Conservation (phyloP, 2,888 invertebrate species). For the Caenorhabditis virilis region DNA sequence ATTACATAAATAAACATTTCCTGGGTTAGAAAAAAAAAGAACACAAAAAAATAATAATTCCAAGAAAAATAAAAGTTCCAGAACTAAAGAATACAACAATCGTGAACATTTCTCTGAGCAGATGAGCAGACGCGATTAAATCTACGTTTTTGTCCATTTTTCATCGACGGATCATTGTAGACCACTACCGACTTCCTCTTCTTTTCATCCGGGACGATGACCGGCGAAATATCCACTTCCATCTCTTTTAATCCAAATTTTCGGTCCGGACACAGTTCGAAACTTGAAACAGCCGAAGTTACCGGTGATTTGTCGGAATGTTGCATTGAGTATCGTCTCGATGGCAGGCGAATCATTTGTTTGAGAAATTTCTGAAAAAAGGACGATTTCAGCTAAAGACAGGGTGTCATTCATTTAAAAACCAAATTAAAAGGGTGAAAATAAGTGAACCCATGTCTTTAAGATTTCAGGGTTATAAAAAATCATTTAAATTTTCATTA, state of each 20-base stretch:
- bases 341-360: slow-evolving; percentile 37
- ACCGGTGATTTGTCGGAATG: too few relatives aligned
- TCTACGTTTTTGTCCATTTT: neutral
- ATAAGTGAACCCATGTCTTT: too few relatives aligned
- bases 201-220: too few relatives aligned
- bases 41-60: too few relatives aligned
- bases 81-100: neutral
- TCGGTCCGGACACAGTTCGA: slow-evolving; percentile 1
- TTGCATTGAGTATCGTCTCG: slow-evolving; percentile 33
- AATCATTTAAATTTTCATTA: neutral
- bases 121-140: neutral
- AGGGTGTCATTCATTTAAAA: too few relatives aligned
- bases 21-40: too few relatives aligned
- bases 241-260: neutral
- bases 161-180: neutral
- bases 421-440: too few relatives aligned
- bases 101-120: neutral
- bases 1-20: too few relatives aligned
- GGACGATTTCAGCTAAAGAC: too few relatives aligned
- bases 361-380: slow-evolving; percentile 34
- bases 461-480: too few relatives aligned
- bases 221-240: neutral
- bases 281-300: slow-evolving; percentile 4
- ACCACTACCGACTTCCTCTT: neutral
- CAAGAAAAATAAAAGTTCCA: neutral